These are phyloP conservation scores for Eledona agricola DNA, from an alignment of 2,888 invertebrate genomes.

Conservation along the genomic window DNA sequence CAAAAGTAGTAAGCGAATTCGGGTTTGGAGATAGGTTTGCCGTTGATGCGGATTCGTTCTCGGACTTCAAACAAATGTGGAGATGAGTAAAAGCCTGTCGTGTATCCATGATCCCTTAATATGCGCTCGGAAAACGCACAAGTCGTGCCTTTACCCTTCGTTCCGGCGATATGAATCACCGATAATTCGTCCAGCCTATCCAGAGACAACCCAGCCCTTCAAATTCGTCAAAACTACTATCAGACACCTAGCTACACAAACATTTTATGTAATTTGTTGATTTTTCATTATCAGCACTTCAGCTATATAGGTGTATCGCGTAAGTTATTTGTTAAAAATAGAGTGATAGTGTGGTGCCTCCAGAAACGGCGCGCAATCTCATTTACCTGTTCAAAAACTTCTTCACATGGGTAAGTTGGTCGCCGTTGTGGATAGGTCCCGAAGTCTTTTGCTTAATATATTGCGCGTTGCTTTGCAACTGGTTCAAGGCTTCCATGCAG, in stretches of 20 bases:
- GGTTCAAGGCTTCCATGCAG: constrained; percentile 74
- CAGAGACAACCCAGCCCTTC: constrained; percentile 71
- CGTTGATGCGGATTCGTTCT: constrained; percentile 91
- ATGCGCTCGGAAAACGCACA: constrained; percentile 93
- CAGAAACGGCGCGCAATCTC: neutral
- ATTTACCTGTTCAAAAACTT: constrained; percentile 67
- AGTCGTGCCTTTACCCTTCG: constrained; percentile 98
- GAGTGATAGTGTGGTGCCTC: neutral
- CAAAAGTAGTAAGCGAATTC: constrained; percentile 85
- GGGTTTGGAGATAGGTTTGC: constrained; percentile 76
- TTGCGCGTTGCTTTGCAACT: constrained; percentile 77
- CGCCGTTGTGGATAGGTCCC: constrained; percentile 30
- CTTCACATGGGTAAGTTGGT: constrained; percentile 61
- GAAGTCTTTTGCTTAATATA: constrained; percentile 55
- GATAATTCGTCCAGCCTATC: constrained; percentile 77
- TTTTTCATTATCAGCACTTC: constrained; percentile 23
- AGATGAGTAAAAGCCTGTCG: constrained; percentile 95
- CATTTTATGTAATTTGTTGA: constrained; percentile 20
- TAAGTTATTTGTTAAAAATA: constrained; percentile 10
- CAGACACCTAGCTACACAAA: constrained; percentile 15
- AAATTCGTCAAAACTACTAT: constrained; percentile 30
- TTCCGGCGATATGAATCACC: constrained; percentile 95
- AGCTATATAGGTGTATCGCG: constrained; percentile 15
- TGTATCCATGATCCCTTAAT: constrained; percentile 81
- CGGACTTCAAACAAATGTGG: constrained; percentile 93